Evolutionary conservation across 2,113 vertebrate genomes (phyloP), one percentile per base, ranked within the genome.

Genomic region (Cisticola juncidis): DNA sequence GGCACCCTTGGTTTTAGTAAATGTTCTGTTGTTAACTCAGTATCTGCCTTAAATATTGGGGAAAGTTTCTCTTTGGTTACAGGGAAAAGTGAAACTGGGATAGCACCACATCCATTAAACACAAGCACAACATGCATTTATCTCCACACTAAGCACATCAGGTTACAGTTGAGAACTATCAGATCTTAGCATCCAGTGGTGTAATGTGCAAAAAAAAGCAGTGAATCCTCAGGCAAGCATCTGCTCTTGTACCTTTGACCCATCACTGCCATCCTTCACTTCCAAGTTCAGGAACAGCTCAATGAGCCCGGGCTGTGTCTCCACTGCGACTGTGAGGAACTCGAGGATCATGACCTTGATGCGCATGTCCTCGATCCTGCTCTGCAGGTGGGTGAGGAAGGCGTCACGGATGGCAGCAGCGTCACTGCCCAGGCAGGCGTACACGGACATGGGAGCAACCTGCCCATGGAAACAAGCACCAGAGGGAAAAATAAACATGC

Each of bases 401-500:
- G 99, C 99, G 2, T 99, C 99, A 0, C 99, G 98, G 88, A 99
- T 99, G 54, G 99, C 99, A 7, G 99, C 98, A 0, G 99, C 99
- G 5, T 99, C 99, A 3, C 95, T 99, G 36, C 99, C 99, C 25
- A 99, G 98, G 88, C 99, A 99, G 58, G 99, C 99, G 2, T 99
- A 99, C 57, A 99, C 99, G 0, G 99, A 99, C 99, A 99, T 99
- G 22, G 99, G 99, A 54, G 99, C 99, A 92, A 99, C 99, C 99
- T 99, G 82, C 28, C 56, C 28, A 61, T 2, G 29, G 36, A 40
- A 26, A 79, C 44, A 47, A 81, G 47, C 16, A 13, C 5, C 36
- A 86, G 40, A 38, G 48, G 51, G 17, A 15, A 24, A 35, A 64
- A 36, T 2, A 38, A 42, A 40, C 40, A n/a, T 28, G 26, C 48